A percentile compares a stretch with the other conserved stretches of the same genome.
phyloP scores from a whole-genome alignment of 2,797 vertebrate genomes.

The Momotus momota region DNA sequence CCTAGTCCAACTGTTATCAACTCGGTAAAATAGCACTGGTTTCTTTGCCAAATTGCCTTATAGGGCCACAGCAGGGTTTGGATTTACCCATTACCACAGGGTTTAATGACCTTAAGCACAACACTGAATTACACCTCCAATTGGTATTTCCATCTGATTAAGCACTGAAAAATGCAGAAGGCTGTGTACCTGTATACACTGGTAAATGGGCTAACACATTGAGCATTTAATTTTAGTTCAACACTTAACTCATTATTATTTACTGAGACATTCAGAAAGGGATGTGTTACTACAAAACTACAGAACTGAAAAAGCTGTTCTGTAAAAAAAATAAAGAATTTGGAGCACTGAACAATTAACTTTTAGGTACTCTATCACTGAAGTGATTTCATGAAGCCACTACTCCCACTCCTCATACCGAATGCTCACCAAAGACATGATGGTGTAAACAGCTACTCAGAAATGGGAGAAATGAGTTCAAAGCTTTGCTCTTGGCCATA shows the following conservation, averaged over 20 bases:
- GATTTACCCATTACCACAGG: slow-evolving; percentile 1
- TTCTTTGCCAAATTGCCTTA: slow-evolving; percentile 10
- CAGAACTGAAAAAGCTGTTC: background rate
- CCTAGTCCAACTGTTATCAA: background rate
- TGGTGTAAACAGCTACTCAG: background rate
- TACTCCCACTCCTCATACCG: background rate
- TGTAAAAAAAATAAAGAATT: background rate
- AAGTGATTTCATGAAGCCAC: background rate
- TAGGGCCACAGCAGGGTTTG: slow-evolving; percentile 28
- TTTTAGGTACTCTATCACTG: background rate
- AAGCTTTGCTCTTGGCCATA: background rate
- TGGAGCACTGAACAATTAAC: background rate
- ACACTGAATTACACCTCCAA: slow-evolving; percentile 44
- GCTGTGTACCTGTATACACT: background rate
- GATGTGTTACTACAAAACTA: background rate
- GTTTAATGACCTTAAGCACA: slow-evolving; percentile 43
- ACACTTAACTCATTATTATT: background rate
- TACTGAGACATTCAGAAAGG: background rate
- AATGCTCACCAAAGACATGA: background rate
- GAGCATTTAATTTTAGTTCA: background rate
- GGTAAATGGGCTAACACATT: background rate
- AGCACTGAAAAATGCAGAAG: slow-evolving; percentile 40
- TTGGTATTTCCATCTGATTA: slow-evolving; percentile 53
- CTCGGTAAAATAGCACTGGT: background rate
- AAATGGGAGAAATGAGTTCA: background rate